Evolutionary conservation across 1,140 invertebrate species (phyloP), one percentile per base, ranked within the genome.

Genomic region (Drosophila lacteicornis): DNA sequence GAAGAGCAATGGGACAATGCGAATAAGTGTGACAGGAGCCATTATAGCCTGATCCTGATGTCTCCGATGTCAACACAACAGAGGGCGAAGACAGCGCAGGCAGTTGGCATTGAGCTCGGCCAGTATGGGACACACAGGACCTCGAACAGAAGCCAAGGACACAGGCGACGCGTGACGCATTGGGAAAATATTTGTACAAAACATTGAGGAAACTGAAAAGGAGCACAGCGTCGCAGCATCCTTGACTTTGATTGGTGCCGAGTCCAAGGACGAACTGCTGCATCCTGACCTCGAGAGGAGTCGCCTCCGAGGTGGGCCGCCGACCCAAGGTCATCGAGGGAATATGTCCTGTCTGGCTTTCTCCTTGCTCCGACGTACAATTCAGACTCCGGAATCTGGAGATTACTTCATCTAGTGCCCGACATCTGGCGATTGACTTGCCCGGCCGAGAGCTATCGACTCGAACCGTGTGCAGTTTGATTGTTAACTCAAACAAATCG

Each of bases 11-110:
- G 4, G 62, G 57, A 91, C 86, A 90, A 91, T 90, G 82, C 82
- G 68, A 85, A 90, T 90, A 90, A 90, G 85, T 90, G 85, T 90
- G 85, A 90, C 85, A 82, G 79, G 68, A 91, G 86, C 85, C 75
- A 90, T 90, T 90, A 90, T 49, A 61, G 78, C 76, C 78, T 59
- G 69, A 80, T 80, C 69, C 78, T 69, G 55, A 68, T 77, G 47
- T 62, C 57, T 66, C 8, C 43, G 70, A 85, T 90, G 82, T 90
- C 85, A 90, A 90, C 82, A 88, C 55, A 81, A 50, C 67, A 50
- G 51, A 62, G 66, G 66, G 40, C 66, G 42, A 73, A 73, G 53
- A 71, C 50, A 43, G 45, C 47, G 59, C 74, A 78, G 82, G 68
- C 82, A 79, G 46, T 75, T 86, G 80, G 56, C 80, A 82, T 82